Evolutionary conservation across 1,140 invertebrate species (phyloP).

Genomic region (Drosophila varians): DNA sequence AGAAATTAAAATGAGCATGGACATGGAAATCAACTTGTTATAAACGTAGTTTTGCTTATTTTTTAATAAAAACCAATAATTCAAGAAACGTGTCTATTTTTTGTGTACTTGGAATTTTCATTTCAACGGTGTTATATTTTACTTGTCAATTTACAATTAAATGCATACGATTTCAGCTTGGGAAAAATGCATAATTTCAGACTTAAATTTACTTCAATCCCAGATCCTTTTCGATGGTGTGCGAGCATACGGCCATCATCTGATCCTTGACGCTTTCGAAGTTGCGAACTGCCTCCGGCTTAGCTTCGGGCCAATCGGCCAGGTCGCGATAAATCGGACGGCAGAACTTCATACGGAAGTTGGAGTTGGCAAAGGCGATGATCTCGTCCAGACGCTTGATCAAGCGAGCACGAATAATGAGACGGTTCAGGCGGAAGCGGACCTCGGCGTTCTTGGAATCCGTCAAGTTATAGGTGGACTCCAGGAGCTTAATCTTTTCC

Average conservation of each 20-base stretch:
- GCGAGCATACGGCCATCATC: slow-evolving; percentile 93
- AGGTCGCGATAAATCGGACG: slow-evolving; percentile 94
- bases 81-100: slow-evolving; percentile 57
- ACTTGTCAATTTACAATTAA: background rate
- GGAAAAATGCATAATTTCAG: slow-evolving; percentile 37
- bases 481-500: slow-evolving; percentile 84
- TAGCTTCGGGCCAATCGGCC: slow-evolving; percentile 90
- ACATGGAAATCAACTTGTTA: slow-evolving; percentile 83
- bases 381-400: slow-evolving; percentile 87
- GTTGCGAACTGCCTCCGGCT: slow-evolving; percentile 88
- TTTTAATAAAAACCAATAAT: slow-evolving; percentile 83
- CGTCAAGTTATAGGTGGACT: slow-evolving; percentile 88
- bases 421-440: slow-evolving; percentile 91
- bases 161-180: slow-evolving; percentile 2
- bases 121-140: background rate
- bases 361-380: slow-evolving; percentile 91
- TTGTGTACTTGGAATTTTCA: background rate
- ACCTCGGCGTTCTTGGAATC: slow-evolving; percentile 91
- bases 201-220: slow-evolving; percentile 66
- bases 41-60: slow-evolving; percentile 84
- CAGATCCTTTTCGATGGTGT: slow-evolving; percentile 91
- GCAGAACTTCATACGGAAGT: slow-evolving; percentile 96
- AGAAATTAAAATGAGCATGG: slow-evolving; percentile 65
- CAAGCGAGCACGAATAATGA: slow-evolving; percentile 90
- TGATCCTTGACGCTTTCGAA: slow-evolving; percentile 88